phyloP scores from a whole-genome alignment of 1,140 invertebrate species.

The Caenorhabditis brenneri region DNA sequence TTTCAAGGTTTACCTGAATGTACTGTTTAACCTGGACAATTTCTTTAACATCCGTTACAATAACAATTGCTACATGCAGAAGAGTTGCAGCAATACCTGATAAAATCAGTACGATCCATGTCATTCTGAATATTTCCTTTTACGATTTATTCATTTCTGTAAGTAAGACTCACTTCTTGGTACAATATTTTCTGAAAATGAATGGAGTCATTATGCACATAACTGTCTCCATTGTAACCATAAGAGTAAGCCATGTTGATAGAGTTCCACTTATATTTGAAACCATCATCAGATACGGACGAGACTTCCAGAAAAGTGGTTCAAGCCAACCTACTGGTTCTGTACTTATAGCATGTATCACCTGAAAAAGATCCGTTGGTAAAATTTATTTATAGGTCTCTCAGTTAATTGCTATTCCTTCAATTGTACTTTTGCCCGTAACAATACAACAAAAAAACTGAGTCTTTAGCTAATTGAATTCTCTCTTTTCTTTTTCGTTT shows the following conservation, averaged over 20 bases:
- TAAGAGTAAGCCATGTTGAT: slow-evolving; percentile 66
- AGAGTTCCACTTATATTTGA: slow-evolving; percentile 68
- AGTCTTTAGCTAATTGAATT: slow-evolving; percentile 26
- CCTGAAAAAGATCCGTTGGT: slow-evolving; percentile 43
- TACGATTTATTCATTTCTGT: neutral
- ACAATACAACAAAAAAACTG: slow-evolving; percentile 11
- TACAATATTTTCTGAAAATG: slow-evolving; percentile 66
- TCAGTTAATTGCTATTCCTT: neutral
- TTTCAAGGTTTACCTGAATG: slow-evolving; percentile 1
- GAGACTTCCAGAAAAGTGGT: slow-evolving; percentile 64
- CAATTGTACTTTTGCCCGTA: neutral
- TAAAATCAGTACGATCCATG: slow-evolving; percentile 44
- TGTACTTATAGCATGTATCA: slow-evolving; percentile 65
- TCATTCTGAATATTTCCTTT: slow-evolving; percentile 17
- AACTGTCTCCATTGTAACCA: slow-evolving; percentile 68
- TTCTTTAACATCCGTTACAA: slow-evolving; percentile 60
- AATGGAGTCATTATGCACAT: slow-evolving; percentile 66
- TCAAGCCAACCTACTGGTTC: slow-evolving; percentile 56
- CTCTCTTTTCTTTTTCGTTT: neutral
- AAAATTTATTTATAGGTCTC: neutral
- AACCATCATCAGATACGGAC: slow-evolving; percentile 66
- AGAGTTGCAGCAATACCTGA: slow-evolving; percentile 18
- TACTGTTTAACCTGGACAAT: neutral
- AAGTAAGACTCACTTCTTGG: slow-evolving; percentile 28
- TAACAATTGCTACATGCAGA: slow-evolving; percentile 63